Evolutionary conservation across 2,113 vertebrate species (phyloP).

Genomic region (Odocoileus virginianus): DNA sequence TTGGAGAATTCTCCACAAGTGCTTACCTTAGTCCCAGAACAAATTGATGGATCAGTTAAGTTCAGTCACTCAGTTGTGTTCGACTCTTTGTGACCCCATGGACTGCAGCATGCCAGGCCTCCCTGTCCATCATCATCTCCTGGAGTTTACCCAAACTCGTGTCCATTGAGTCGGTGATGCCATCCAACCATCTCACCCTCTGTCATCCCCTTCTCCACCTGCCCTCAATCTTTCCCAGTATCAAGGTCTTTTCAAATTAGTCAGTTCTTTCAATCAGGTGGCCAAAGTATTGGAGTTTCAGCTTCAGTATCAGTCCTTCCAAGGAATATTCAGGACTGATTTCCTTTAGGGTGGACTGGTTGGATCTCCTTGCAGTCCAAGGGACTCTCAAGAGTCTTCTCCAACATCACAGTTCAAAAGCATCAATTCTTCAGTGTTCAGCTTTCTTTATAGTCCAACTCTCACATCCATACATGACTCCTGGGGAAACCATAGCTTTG

Average conservation of each 20-base stretch:
- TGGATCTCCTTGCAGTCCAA: neutral
- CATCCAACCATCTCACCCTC: neutral
- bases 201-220: rapidly evolving
- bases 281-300: neutral
- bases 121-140: neutral
- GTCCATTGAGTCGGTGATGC: neutral
- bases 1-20: neutral
- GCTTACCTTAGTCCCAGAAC: neutral
- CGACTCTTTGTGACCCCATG: neutral
- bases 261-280: neutral
- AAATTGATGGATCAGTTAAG: neutral
- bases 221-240: neutral
- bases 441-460: neutral
- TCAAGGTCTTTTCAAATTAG: neutral
- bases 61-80: neutral
- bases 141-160: neutral
- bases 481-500: neutral
- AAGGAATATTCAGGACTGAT: neutral
- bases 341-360: neutral
- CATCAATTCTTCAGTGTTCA: neutral
- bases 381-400: neutral
- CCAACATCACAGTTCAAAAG: neutral
- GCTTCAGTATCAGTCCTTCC: neutral
- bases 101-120: neutral
- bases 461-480: neutral